Evolutionary conservation across 2,797 vertebrate species (phyloP).

Genomic region (Sebastes elongatus): DNA sequence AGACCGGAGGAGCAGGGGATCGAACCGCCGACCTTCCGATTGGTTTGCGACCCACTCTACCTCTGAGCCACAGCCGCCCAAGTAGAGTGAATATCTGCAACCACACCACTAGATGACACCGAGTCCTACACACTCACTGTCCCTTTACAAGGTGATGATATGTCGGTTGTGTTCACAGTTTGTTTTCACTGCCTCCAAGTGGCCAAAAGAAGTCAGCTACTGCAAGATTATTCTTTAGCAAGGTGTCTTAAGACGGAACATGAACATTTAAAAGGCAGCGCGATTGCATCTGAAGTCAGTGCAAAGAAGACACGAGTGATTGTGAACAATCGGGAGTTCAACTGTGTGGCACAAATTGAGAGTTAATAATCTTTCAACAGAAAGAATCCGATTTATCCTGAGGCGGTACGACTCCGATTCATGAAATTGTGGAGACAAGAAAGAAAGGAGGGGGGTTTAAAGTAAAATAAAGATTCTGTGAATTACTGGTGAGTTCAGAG

Average conservation of each 20-base stretch:
- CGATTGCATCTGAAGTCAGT: no score
- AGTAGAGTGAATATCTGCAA: no score
- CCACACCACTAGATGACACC: no score
- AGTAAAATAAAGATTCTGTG: background rate
- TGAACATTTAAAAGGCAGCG: no score
- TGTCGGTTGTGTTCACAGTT: no score
- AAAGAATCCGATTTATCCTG: background rate
- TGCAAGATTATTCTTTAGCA: background rate
- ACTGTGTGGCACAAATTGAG: background rate
- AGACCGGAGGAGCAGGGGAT: fast-evolving
- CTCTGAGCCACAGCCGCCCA: no score
- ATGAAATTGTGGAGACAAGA: background rate
- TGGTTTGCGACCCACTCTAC: no score
- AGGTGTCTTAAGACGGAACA: no score
- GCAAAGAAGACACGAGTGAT: background rate
- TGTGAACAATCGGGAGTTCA: background rate
- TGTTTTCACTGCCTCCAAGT: background rate
- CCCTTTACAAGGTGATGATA: no score
- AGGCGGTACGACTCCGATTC: background rate
- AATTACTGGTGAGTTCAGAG: background rate
- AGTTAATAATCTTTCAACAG: background rate
- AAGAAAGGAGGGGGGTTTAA: background rate
- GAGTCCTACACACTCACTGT: no score
- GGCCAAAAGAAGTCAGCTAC: background rate
- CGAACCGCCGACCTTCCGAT: fast-evolving